phyloP scores from a whole-genome alignment of 2,888 invertebrate genomes.

The Microctonus hyperodae region DNA sequence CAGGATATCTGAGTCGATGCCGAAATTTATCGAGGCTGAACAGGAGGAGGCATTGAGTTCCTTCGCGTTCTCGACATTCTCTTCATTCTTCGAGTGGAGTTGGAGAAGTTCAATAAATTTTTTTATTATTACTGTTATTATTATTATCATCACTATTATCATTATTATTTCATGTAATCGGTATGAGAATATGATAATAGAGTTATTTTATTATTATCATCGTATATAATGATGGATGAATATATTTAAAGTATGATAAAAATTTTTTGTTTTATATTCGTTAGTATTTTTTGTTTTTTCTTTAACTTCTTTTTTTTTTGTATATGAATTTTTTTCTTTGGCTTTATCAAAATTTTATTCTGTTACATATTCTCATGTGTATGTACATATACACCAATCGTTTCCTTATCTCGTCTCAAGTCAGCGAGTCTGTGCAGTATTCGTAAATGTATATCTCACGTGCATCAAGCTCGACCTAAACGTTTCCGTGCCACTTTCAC shows the following conservation, averaged over 20 bases:
- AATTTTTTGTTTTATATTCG: background rate
- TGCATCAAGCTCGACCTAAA: slow-evolving; percentile 40
- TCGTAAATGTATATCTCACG: slow-evolving; percentile 30
- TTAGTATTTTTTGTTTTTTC: background rate
- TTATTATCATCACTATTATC: background rate
- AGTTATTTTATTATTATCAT: no score
- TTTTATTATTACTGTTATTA: slow-evolving; percentile 6
- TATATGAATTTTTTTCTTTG: background rate
- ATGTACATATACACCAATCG: background rate
- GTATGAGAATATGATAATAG: background rate
- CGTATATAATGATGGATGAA: no score
- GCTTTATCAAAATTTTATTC: background rate
- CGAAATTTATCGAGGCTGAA: slow-evolving; percentile 35
- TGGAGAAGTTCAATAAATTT: slow-evolving; percentile 7
- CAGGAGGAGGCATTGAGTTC: slow-evolving; percentile 27
- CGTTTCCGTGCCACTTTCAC: slow-evolving; percentile 43
- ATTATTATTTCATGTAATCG: background rate
- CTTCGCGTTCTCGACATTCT: slow-evolving; percentile 25
- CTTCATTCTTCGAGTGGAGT: background rate
- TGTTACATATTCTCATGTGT: no score
- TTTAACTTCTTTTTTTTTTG: background rate
- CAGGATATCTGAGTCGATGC: slow-evolving; percentile 30
- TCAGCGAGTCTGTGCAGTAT: slow-evolving; percentile 7
- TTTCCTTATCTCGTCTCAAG: slow-evolving; percentile 30
- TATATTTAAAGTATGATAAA: no score